Conservation (phyloP, 2,797 vertebrate species). For the Oreortyx pictus region DNA sequence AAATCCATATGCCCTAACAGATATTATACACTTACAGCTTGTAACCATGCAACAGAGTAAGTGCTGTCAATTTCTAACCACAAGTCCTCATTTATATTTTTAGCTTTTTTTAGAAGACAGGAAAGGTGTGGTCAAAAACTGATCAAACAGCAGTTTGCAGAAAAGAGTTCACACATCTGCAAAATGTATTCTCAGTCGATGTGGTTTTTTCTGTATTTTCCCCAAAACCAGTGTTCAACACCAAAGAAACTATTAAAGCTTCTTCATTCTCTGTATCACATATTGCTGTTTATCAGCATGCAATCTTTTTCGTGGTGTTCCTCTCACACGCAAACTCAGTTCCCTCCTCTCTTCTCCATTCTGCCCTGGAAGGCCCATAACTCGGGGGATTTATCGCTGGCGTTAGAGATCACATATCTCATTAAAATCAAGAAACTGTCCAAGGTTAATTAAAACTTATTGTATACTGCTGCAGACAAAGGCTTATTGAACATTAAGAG, state of each 20-base stretch:
- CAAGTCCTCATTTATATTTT: constrained; percentile 40
- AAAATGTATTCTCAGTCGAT: constrained; percentile 30
- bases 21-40: constrained; percentile 3
- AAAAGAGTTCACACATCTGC: constrained; percentile 40
- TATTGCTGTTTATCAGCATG: not conserved
- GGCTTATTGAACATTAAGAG: not conserved
- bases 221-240: not conserved
- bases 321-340: not conserved
- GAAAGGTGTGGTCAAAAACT: constrained; percentile 66
- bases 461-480: not conserved
- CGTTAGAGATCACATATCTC: not conserved
- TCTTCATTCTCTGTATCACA: not conserved
- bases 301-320: not conserved
- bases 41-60: constrained; percentile 61
- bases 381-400: not conserved
- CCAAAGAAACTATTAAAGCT: not conserved
- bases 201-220: constrained; percentile 35
- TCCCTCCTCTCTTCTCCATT: not conserved
- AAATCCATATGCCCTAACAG: constrained; percentile 25
- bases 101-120: constrained; percentile 58
- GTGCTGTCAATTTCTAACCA: constrained; percentile 40
- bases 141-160: constrained; percentile 38
- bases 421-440: not conserved
- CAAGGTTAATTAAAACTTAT: not conserved
- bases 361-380: not conserved